A percentile compares a stretch with the other conserved stretches of the same genome.
Conservation (phyloP, 2,113 vertebrate species). For the Urocynchramus pylzowi region DNA sequence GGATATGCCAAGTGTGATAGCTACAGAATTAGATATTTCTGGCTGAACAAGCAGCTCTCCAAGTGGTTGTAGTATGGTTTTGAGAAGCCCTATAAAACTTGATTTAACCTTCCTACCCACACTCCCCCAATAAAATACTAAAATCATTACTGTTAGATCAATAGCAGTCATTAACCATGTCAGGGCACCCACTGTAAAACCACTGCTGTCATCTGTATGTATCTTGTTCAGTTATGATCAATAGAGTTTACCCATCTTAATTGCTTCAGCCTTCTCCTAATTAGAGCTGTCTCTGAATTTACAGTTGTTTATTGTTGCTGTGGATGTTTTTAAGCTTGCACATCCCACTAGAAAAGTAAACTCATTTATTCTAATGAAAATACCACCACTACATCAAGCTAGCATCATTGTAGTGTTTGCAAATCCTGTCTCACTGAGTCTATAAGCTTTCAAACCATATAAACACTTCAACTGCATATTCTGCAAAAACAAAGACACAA, state of each 20-base stretch:
- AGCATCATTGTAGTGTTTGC: background rate
- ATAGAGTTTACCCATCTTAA: background rate
- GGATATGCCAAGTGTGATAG: fast-evolving
- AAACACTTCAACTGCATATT: background rate
- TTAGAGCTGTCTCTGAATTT: background rate
- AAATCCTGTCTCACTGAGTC: background rate
- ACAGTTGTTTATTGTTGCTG: background rate
- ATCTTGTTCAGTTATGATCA: background rate
- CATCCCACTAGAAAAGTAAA: background rate
- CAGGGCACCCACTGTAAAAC: background rate
- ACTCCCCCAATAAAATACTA: background rate
- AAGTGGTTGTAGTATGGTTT: background rate
- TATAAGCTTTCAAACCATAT: background rate
- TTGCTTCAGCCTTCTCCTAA: background rate
- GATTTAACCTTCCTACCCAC: background rate
- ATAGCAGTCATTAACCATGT: background rate
- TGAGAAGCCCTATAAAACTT: background rate
- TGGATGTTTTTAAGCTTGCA: background rate
- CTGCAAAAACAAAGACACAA: background rate
- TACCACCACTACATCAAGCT: background rate
- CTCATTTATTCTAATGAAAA: background rate
- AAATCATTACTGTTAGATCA: background rate
- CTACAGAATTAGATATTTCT: background rate
- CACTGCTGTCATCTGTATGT: background rate
- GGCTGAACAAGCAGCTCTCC: background rate